A percentile compares a stretch with the other conserved stretches of the same genome.
phyloP scores from a whole-genome alignment of 2,113 vertebrate species.

The Scartelaos histophorus region DNA sequence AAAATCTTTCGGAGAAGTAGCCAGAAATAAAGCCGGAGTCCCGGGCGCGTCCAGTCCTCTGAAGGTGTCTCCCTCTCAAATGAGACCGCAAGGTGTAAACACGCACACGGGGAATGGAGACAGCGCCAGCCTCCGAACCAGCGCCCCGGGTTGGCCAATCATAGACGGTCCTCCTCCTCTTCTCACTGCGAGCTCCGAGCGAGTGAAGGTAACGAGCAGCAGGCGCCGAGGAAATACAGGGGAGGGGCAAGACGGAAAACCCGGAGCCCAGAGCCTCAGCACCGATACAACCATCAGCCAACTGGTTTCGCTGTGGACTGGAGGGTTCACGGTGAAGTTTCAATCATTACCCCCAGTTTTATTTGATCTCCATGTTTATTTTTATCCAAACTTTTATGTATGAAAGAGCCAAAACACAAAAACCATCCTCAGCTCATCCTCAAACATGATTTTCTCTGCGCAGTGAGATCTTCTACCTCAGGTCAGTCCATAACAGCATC shows the following conservation, averaged over 20 bases:
- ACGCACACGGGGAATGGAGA: conserved; percentile 64
- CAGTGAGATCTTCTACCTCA: conserved; percentile 38
- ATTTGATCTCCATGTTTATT: background rate
- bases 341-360: background rate
- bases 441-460: conserved; percentile 23
- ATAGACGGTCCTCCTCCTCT: conserved; percentile 60
- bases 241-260: conserved; percentile 67
- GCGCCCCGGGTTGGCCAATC: conserved; percentile 76
- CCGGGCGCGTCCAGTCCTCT: conserved; percentile 22
- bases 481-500: conserved; percentile 27
- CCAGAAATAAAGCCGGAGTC: conserved; percentile 24
- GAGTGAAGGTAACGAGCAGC: conserved; percentile 62
- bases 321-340: conserved; percentile 15
- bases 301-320: conserved; percentile 2
- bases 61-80: conserved; percentile 26
- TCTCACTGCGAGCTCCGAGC: conserved; percentile 60
- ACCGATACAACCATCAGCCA: conserved; percentile 21
- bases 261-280: conserved; percentile 47
- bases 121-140: conserved; percentile 69
- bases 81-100: conserved; percentile 74
- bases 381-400: background rate
- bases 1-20: conserved; percentile 9
- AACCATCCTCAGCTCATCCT: background rate
- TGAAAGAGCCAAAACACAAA: background rate
- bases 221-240: conserved; percentile 55